These are phyloP conservation scores for Cathartes aura DNA, from an alignment of 2,113 vertebrate species.

Conservation along the genomic window DNA sequence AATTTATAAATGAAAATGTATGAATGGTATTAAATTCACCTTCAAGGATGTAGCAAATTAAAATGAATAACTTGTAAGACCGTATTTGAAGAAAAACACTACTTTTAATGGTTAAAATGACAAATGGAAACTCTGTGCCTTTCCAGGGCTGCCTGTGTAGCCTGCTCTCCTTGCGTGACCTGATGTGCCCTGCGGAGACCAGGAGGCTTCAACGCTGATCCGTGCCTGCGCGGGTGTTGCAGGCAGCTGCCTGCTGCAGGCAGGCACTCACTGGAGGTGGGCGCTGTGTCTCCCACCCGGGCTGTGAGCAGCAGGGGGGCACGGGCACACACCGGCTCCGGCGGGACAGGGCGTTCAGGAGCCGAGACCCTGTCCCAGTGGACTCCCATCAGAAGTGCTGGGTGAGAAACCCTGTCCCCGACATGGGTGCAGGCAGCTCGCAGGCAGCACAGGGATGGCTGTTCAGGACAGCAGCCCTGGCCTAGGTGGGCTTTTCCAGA, in stretches of 20 bases:
- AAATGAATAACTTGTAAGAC: neutral
- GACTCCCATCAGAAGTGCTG: fast-evolving
- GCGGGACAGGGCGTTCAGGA: neutral
- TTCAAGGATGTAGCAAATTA: constrained; percentile 63
- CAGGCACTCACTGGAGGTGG: neutral
- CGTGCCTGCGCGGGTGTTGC: neutral
- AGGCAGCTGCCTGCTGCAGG: neutral
- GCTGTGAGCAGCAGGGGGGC: neutral
- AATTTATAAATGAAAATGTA: constrained; percentile 75
- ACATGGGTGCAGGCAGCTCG: neutral
- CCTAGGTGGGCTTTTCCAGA: neutral
- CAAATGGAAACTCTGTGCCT: neutral
- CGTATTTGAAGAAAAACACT: neutral
- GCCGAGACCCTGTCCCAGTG: fast-evolving
- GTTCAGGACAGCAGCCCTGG: neutral
- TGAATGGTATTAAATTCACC: constrained; percentile 71
- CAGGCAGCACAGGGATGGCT: neutral
- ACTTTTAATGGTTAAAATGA: neutral
- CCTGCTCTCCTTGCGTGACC: neutral
- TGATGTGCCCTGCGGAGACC: neutral
- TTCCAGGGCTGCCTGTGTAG: neutral
- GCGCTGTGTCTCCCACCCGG: fast-evolving
- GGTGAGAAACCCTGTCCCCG: neutral
- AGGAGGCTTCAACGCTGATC: neutral
- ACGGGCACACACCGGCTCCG: fast-evolving